Evolutionary conservation across 2,113 vertebrate genomes (phyloP), one percentile per base, ranked within the genome.

Genomic region (Colinus virginianus): DNA sequence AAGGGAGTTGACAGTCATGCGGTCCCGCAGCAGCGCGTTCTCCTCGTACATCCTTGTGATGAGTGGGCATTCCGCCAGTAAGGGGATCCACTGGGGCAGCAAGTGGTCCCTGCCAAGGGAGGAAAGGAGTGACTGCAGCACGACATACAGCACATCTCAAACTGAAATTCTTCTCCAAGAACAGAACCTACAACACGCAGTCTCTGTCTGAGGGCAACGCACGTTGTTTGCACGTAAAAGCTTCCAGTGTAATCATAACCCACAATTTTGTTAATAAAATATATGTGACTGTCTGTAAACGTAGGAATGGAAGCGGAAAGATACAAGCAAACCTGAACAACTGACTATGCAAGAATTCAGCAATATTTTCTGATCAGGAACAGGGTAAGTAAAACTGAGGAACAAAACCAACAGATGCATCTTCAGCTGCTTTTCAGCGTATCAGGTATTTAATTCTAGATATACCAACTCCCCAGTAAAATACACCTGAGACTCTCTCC

Each of bases 41-140:
- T 99, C 99, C 92, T 99, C 99, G 1, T 99, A 99, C 90, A 99
- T 99, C 68, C 98, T 97, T 0, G 97, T 97, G 56, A 98, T 98
- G 89, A 98, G 96, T 0, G 99, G 98, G 80, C 98, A 98, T 77
- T 99, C 98, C 0, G 98, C 98, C 95, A 99, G 94, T 79, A 99
- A 93, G 0, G 99, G 98, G 93, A 99, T 98, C 99, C 99, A 99
- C 95, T 98, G 98, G 22, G 98, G 94, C 40, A 99, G 97, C 48
- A 99, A 97, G 69, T 98, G 98, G 84, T 99, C 99, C 97, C 99
- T 99, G 95, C 1, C 68, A 93, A 94, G 30, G 22, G 23, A 90
- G 83, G 38, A 75, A 87, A 71, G 58, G 30, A 58, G 43, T 36
- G 45, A 20, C 8, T 78, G 87, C 9, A 86, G 66, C 72, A 61